Evolutionary conservation across 2,797 vertebrate genomes (phyloP), one percentile per base, ranked within the genome.

Genomic region (Eospalax fontanierii): DNA sequence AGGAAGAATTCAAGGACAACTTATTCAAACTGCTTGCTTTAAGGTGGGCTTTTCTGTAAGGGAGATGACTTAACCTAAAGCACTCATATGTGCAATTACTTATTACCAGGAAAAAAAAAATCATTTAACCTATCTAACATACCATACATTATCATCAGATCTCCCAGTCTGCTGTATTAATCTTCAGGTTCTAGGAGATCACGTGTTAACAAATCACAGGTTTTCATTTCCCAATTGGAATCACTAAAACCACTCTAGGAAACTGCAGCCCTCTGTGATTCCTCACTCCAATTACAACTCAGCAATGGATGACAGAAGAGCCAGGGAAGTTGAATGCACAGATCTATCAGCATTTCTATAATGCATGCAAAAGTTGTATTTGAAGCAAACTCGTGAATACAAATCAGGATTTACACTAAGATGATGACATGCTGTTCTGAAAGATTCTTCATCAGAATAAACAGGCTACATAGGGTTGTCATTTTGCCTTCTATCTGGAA

Each of bases 381-480:
- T 30, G 35, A 94, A 96, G 91, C 59, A 93, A 94, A 94, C 6
- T 46, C 68, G 71, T 68, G 35, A 57, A 33, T 4, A n/a, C 19
- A 22, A 19, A 82, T 63, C 15, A 76, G 35, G 40, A 90, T 57
- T 75, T 76, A 79, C 5, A 50, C 9, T 57, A 89, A 68, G 24
- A 81, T 18, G 93, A 70, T 91, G n/a, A 88, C 43, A 33, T 86
- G 81, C 54, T 94, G 84, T 94, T 87, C 57, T 90, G 54, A 93
- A 94, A n/a, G 50, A 86, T 22, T 86, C 26, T 26, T 92, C 83
- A 65, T 28, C 93, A 95, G 84, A 96, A 73, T 65, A 19, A 97
- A 92, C 18, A 61, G 15, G 7, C 28, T 80, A 73, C 35, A 21
- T 73, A 76, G 63, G 22, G 66, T 14, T 10, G 8, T 54, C 50